Evolutionary conservation across 2,888 invertebrate genomes (phyloP), one percentile per base, ranked within the genome.

Genomic region (Erebia epiphron): DNA sequence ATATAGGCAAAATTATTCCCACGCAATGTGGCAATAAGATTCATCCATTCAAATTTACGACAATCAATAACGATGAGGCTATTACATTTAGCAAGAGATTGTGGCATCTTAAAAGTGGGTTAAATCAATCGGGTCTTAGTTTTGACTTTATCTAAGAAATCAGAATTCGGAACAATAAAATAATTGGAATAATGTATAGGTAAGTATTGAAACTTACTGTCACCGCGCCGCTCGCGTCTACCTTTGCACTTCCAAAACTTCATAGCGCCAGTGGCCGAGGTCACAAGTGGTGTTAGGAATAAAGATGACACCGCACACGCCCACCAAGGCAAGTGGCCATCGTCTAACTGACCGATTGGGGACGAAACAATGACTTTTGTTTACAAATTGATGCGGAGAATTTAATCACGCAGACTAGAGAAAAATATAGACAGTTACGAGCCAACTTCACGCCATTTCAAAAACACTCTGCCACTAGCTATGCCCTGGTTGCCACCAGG

Each of bases 311-410:
- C 82, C 79, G 78, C 82, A 81, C 85, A 84, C 89, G 86, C 83
- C 86, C 88, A 86, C 82, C 80, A 83, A 86, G 85, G 80, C 86
- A 87, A 87, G 85, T 83, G 71, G 85, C 82, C 85, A 86, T 88
- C 86, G 87, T 85, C 84, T 80, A 86, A 92, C 92, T 92, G 91
- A 76, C 88, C 87, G 86, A 82, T 83, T 81, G 85, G 73, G 81
- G 82, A 79, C 86, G 90, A 91, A 91, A 93, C 92, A 92, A 93
- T 91, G 92, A 88, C 83, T 92, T 92, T 91, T 92, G 92, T 93
- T 92, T 93, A 91, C 89, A 90, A 89, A 90, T 77, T 83, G 84
- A 82, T 87, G 89, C 87, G 83, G 83, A 81, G 84, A 85, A 86
- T 88, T 89, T 88, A 91, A 85, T 90, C 62, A 49, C 49, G 18